Base-by-base conservation (phyloP, 2,113 vertebrate genomes). In the Danio rerio region DNA sequence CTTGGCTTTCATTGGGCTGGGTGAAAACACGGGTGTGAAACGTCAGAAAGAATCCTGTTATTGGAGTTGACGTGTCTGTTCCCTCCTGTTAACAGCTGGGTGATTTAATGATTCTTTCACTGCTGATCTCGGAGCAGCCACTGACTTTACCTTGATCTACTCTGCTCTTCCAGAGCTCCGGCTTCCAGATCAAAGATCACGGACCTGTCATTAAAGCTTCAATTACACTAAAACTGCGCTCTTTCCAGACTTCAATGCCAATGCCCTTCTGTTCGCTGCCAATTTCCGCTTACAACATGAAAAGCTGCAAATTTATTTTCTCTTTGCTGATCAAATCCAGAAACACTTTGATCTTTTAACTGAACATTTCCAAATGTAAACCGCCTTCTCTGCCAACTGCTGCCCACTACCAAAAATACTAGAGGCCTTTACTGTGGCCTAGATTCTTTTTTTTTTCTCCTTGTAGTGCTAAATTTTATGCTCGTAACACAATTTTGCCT, bases 321-420 rank as follows among this genome's bases (percentile, higher is more conserved):
- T 66, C 20, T 62, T 15, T 18, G 15, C 52, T 40, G 18, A 83
- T 81, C 66, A 85, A 80, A 81, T 78, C 61, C 21, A 21, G 68
- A 18, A 72, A 71, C 75, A 43, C 79, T 81, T 84, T 84, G 68
- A 86, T 86, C 81, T 86, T 83, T 55, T 65, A 83, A 73, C 16
- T 85, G 55, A 62, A 66, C 66, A 66, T 80, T 77, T 70, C 80
- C 9, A 18, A 77, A 31, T 77, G 74, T 8, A 20, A 75, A 75
- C 72, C 59, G 55, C 53, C n/a, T 78, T 81, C 65, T 73, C 78
- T 63, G 20, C 68, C 49, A 82, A 56, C 47, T n/a, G 31, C 12
- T 40, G 49, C 69, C 1, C 18, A 45, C 31, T n/a, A 18, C 56
- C 50, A 61, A 12, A n/a, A 10, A 5, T 62, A 40, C 52, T 18